Evolutionary conservation across 2,113 vertebrate species (phyloP), one percentile per base, ranked within the genome.

Genomic region (Ctenodactylus gundi): DNA sequence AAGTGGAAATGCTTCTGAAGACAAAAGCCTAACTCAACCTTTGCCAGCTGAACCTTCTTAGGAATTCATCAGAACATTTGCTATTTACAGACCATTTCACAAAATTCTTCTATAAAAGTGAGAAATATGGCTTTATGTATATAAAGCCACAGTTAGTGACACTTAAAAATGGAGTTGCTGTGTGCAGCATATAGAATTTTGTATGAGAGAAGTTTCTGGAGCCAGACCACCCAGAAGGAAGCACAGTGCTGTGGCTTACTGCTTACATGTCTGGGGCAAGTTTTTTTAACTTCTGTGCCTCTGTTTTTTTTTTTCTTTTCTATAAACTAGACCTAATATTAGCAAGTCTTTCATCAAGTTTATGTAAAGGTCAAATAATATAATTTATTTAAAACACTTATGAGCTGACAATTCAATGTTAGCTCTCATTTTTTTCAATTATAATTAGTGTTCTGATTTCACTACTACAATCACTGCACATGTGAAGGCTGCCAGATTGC

Each of bases 61-160:
- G 92, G 36, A 88, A 76, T 80, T 44, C 44, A 29, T 82, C 39
- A 62, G 77, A 88, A 14, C 55, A 64, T 95, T 94, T 91, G 39
- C 67, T 85, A 65, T 88, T 90, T 95, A 93, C 44, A 87, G 81
- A 97, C 55, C 49, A 92, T 60, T 89, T 92, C 51, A 67, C 31
- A 46, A 94, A 94, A 90, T 77, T 78, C 14, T 78, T 81, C 75
- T 72, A 29, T 90, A 75, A 94, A 92, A 88, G 29, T 67, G 67
- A 93, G 72, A 81, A 89, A 90, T 81, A 20, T 77, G 25, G 9
- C 31, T 84, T 90, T 72, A 77, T 9, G 31, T 81, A 82, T 49
- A 29, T 20, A 93, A 85, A 77, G 72, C 57, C 94, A 7, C 12
- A 23, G 21, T 78, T 68, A 39, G 49, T 60, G 18, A 64, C 6